A percentile compares a stretch with the other conserved stretches of the same genome.
phyloP scores from a whole-genome alignment of 2,797 vertebrate species.

The Sebastes ruberrimus region DNA sequence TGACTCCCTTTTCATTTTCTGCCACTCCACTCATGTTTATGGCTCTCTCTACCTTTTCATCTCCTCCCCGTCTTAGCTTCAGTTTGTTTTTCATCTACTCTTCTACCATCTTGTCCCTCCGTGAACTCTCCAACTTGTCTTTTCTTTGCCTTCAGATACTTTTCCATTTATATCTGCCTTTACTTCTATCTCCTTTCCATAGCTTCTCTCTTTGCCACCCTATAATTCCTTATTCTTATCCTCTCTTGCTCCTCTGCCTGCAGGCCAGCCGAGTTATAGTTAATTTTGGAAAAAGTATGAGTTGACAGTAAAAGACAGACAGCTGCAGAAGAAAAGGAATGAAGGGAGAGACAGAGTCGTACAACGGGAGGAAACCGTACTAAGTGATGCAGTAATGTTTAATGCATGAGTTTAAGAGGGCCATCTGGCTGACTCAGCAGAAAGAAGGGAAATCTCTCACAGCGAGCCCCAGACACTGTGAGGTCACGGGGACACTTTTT shows the following conservation, averaged over 20 bases:
- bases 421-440: conserved; percentile 37
- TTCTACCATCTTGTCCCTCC: not conserved
- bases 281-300: conserved; percentile 8
- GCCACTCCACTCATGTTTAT: conserved; percentile 11
- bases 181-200: not conserved
- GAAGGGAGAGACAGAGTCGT: not conserved
- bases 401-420: conserved; percentile 27
- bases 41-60: conserved; percentile 20
- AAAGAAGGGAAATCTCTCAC: conserved; percentile 28
- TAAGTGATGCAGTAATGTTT: conserved; percentile 42
- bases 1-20: conserved; percentile 25
- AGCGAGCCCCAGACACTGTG: not conserved
- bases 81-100: not conserved
- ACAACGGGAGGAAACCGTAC: not conserved
- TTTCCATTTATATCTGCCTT: not conserved
- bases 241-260: not conserved
- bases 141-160: not conserved
- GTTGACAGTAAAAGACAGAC: not conserved
- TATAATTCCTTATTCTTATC: not conserved
- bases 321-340: not conserved
- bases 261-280: not conserved
- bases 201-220: not conserved
- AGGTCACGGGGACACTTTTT: not conserved
- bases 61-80: not conserved
- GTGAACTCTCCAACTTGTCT: not conserved